Conservation (phyloP, 2,888 invertebrate species). For the Eristalis arbustorum region DNA sequence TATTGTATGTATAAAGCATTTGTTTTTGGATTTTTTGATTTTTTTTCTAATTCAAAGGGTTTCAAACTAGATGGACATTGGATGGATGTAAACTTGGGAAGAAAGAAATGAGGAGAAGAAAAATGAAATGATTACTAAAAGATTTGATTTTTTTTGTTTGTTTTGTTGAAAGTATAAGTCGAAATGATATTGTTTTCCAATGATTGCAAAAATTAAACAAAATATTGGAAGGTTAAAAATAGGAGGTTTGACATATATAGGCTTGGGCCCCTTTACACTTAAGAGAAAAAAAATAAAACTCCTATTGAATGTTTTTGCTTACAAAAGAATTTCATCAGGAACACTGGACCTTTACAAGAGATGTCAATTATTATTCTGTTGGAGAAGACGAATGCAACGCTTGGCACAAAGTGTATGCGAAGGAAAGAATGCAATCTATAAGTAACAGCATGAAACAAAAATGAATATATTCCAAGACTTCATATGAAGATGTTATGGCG, state of each 20-base stretch:
- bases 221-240: neutral
- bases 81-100: slow-evolving; percentile 56
- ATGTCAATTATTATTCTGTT: too few relatives aligned
- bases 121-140: slow-evolving; percentile 47
- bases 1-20: slow-evolving; percentile 46
- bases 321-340: too few relatives aligned
- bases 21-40: slow-evolving; percentile 9
- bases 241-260: neutral
- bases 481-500: too few relatives aligned
- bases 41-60: neutral
- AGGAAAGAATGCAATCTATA: too few relatives aligned
- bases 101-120: slow-evolving; percentile 50
- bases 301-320: too few relatives aligned
- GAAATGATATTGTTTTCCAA: slow-evolving; percentile 28
- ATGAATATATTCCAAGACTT: too few relatives aligned
- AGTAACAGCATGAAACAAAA: too few relatives aligned
- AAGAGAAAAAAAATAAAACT: too few relatives aligned
- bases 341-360: too few relatives aligned
- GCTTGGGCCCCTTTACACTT: neutral
- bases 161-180: slow-evolving; percentile 9
- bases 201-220: neutral
- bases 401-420: too few relatives aligned
- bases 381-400: too few relatives aligned
- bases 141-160: neutral
- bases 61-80: slow-evolving; percentile 42